Base-by-base conservation (phyloP, 2,113 vertebrate genomes). In the Eubucco bourcierii region DNA sequence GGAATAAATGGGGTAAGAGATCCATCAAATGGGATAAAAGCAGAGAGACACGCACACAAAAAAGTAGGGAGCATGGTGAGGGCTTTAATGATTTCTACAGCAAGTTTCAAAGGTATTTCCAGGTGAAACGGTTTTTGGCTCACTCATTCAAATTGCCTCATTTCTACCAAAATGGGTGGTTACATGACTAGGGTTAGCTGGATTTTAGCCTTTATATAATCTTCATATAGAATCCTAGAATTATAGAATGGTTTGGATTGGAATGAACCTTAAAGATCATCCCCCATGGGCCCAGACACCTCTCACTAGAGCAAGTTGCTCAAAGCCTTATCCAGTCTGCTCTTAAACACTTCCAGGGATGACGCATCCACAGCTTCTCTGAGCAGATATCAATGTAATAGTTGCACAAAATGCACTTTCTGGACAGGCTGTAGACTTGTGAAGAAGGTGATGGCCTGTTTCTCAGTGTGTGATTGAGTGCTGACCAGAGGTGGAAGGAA, bases 181-280 rank as follows among this genome's bases (percentile, higher is more conserved):
- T 78, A 58, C 34, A 68, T 72, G 58, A 70, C 55, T 41, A 75
- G 66, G 68, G 58, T 65, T 65, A 90, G 68, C 9, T 4, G 7
- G 66, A 72, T 90, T 91, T 79, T 78, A 87, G 81, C 44, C 77
- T 94, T 88, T 72, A 58, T 61, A 11, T 88, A 78, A 88, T 93
- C 46, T 47, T 87, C 70, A 66, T 24, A 4, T 12, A 52, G 50
- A 52, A 52, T 52, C 50, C 12, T 25, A 24, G 12, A 52, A 50
- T 50, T 9, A 15, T 13, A 41, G 15, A 41, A 46, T 46, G 44
- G 44, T 7, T 46, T 18, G 44, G 18, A 46, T 46, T 46, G 50
- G 21, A 52, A 52, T 6, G 23, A 52, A 52, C 23, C 50, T 52
- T 52, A 52, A 24, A 52, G 50, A 52, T 24, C 50, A 52, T 25